Percentiles rank a stretch among this genome's conserved stretches.
Evolutionary conservation across 2,888 invertebrate species (phyloP).

Genomic region (Lypha dubia): DNA sequence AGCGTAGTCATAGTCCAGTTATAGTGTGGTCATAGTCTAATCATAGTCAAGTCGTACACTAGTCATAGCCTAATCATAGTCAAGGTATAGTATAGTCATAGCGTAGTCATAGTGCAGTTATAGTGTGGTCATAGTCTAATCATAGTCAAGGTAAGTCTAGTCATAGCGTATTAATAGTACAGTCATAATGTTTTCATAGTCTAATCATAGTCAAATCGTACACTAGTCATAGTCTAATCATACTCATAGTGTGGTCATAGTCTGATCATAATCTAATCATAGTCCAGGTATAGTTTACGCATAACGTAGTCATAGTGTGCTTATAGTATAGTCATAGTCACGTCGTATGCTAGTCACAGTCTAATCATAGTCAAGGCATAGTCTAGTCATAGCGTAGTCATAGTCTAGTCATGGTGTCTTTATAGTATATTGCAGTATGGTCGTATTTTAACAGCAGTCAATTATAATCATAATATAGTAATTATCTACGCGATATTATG

Average conservation of each 20-base stretch:
- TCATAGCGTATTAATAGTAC: background rate
- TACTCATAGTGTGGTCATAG: too few species aligned
- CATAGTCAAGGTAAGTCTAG: background rate
- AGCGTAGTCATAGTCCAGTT: background rate
- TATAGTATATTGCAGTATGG: too few species aligned
- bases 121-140: background rate
- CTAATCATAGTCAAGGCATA: background rate
- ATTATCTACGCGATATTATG: background rate
- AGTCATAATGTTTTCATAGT: too few species aligned
- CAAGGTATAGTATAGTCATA: background rate
- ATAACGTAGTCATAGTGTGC: background rate
- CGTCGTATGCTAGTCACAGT: background rate
- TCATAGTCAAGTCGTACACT: too few species aligned
- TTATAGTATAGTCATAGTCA: background rate
- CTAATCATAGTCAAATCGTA: too few species aligned
- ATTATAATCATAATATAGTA: background rate
- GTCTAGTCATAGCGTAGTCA: background rate
- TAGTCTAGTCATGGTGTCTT: too few species aligned
- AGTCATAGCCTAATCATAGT: background rate
- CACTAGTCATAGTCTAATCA: too few species aligned
- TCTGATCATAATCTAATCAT: too few species aligned
- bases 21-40: background rate
- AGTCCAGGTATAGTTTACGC: background rate
- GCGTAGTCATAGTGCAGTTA: background rate
- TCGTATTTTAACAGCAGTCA: background rate